Evolutionary conservation across 2,888 invertebrate genomes (phyloP), one percentile per base, ranked within the genome.

Genomic region (Platycnemis pennipes): DNA sequence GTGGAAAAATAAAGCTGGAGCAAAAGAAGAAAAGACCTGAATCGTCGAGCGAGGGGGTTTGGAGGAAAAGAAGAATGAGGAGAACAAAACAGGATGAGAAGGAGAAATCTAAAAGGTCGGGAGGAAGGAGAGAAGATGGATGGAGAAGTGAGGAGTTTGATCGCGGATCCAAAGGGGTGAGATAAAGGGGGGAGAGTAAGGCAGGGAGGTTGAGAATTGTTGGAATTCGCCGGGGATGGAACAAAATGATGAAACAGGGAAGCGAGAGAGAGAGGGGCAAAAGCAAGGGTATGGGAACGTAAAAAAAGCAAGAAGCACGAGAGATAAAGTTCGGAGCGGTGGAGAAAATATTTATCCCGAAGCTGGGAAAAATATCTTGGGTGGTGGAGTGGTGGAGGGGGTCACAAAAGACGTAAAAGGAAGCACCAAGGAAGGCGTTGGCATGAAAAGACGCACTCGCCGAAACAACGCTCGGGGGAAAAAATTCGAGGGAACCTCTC

Each of bases 231-330:
- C 37, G 37, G 22, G 37, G 77, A 31, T 13, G 37, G 77, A 77
- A 77, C 11, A 37, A 77, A 77, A 77, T 77, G 13, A 77, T 77
- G 77, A 37, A 77, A 77, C 77, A 77, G 77, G 77, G 26, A 63
- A 63, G 77, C 31, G 77, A 77, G 77, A 16, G 31, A 77, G 8
- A n/a, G 63, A 26, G 63, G 63, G 63, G 63, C 26, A 63, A 5
- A 77, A 26, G 63, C 26, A 63, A 63, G 63, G 8, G 63, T 26
- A 63, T 26, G n/a, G 63, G 37, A 37, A 5, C 77, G 13, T 77
- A 77, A 77, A 77, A 77, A 77, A 77, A n/a, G 26, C 37, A n/a
- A n/a, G n/a, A n/a, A 37, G 37, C 77, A 8, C 37, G 77, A 77
- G 16, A 31, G 37, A 77, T 77, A 37, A 77, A 77, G 77, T 77